Percentiles rank a stretch among this genome's conserved stretches.
These are phyloP conservation scores for Chloromyia formosa DNA, from an alignment of 2,888 invertebrate genomes.

Conservation along the genomic window DNA sequence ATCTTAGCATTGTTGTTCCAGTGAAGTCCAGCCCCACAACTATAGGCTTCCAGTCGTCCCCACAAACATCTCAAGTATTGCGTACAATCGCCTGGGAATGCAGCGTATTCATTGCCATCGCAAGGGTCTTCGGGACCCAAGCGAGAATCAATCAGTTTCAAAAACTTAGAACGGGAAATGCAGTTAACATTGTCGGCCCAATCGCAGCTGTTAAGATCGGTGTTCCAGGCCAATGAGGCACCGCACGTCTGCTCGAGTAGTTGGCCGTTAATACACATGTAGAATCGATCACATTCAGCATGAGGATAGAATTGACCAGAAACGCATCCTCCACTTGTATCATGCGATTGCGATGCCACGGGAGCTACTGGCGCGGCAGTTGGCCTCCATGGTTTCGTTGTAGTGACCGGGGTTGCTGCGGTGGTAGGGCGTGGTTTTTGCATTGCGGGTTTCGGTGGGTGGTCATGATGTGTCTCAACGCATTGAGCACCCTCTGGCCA, in stretches of 20 bases:
- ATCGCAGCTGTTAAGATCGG: slow-evolving; percentile 75
- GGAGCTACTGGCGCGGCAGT: slow-evolving; percentile 55
- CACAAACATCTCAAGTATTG: slow-evolving; percentile 82
- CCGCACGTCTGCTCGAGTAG: slow-evolving; percentile 77
- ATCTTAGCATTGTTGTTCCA: slow-evolving; percentile 75
- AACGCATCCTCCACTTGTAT: slow-evolving; percentile 65
- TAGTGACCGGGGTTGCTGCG: slow-evolving; percentile 58
- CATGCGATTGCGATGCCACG: slow-evolving; percentile 57
- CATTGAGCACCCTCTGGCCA: slow-evolving; percentile 83
- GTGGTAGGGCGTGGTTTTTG: slow-evolving; percentile 45
- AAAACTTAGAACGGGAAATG: slow-evolving; percentile 57
- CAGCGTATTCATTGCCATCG: slow-evolving; percentile 71
- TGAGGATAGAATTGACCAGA: slow-evolving; percentile 80
- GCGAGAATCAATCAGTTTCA: slow-evolving; percentile 56
- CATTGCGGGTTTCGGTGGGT: slow-evolving; percentile 60
- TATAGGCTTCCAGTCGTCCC: slow-evolving; percentile 76
- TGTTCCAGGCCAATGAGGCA: slow-evolving; percentile 79
- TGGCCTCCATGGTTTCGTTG: slow-evolving; percentile 56
- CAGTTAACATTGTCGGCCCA: slow-evolving; percentile 77
- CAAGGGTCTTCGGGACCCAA: slow-evolving; percentile 66
- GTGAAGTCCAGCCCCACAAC: slow-evolving; percentile 77
- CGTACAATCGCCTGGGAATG: slow-evolving; percentile 74
- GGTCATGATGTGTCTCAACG: slow-evolving; percentile 53
- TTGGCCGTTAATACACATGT: slow-evolving; percentile 80
- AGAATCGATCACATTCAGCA: slow-evolving; percentile 77